phyloP scores from a whole-genome alignment of 2,797 vertebrate species.

The Gymnothorax javanicus region DNA sequence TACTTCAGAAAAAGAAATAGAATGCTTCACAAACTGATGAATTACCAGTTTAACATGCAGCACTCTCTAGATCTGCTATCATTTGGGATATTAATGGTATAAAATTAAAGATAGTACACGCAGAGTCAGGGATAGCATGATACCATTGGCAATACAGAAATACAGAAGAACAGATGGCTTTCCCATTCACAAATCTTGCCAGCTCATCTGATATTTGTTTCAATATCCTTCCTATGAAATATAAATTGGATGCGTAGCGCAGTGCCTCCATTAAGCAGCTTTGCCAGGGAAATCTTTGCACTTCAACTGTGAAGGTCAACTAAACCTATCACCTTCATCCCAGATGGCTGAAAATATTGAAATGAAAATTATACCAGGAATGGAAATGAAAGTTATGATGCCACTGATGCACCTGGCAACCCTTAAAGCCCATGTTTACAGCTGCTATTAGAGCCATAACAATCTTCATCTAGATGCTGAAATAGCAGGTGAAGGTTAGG shows the following conservation, averaged over 20 bases:
- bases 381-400: not conserved
- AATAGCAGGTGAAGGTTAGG: not conserved
- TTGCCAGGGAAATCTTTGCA: conserved; percentile 62
- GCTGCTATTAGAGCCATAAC: not conserved
- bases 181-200: conserved; percentile 29
- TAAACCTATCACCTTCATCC: conserved; percentile 51
- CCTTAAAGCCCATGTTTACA: not conserved
- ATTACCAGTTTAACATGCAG: not conserved
- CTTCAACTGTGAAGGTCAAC: conserved; percentile 49
- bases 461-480: not conserved
- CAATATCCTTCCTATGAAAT: not conserved
- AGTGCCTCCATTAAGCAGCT: conserved; percentile 39
- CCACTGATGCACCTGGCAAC: not conserved
- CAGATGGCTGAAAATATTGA: not conserved
- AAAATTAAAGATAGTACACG: not conserved
- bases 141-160: not conserved
- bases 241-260: not conserved
- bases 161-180: not conserved
- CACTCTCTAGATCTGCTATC: not conserved
- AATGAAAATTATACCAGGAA: not conserved
- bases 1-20: not conserved
- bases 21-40: not conserved
- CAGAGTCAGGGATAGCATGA: not conserved
- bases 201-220: not conserved
- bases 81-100: not conserved